Conservation (phyloP, 2,113 vertebrate species). For the Ariopsis seemanni region DNA sequence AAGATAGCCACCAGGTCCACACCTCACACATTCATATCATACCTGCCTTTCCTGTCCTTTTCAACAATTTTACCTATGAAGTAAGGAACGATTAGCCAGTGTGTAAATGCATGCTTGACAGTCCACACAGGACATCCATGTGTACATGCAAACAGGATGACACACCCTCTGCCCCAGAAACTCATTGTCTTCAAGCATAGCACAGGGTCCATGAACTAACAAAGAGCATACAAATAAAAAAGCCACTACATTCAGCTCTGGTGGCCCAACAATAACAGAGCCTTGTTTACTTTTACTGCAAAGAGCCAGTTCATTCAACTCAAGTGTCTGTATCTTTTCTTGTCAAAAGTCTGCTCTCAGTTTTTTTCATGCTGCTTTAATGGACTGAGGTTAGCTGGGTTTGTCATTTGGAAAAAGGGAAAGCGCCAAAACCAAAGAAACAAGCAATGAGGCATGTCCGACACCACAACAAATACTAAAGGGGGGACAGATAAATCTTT, state of each 20-base stretch:
- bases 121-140: not conserved
- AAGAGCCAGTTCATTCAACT: not conserved
- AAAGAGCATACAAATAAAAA: not conserved
- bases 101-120: not conserved
- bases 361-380: slow-evolving; percentile 23
- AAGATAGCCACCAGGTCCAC: not conserved
- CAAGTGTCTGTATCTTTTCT: slow-evolving; percentile 2
- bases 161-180: slow-evolving; percentile 3
- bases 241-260: not conserved
- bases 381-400: slow-evolving; percentile 42
- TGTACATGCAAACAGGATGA: not conserved
- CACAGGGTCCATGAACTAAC: slow-evolving; percentile 3
- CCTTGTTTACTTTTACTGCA: slow-evolving; percentile 25
- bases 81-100: not conserved
- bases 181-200: not conserved
- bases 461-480: slow-evolving; percentile 11
- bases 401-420: slow-evolving; percentile 55
- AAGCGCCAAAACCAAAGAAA: slow-evolving; percentile 13
- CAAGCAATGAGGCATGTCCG: not conserved
- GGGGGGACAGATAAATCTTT: slow-evolving; percentile 56
- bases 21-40: slow-evolving; percentile 12
- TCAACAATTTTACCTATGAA: not conserved
- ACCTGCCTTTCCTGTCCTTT: slow-evolving; percentile 19
- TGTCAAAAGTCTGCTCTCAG: not conserved
- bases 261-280: slow-evolving; percentile 15